Conservation (phyloP, 1,140 invertebrate genomes). For the Lasioglossum albipes region DNA sequence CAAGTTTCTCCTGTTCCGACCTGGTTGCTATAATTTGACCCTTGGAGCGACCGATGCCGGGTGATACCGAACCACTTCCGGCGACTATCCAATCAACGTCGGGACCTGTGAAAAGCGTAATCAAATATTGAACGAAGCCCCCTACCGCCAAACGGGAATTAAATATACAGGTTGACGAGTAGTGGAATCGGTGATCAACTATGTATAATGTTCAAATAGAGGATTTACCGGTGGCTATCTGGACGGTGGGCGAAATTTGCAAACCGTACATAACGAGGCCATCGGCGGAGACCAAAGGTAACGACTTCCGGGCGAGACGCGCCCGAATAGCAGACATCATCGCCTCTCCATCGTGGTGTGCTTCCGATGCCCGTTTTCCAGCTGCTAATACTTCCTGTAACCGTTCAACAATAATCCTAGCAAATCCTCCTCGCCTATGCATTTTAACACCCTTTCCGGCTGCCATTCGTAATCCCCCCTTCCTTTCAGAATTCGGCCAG, state of each 20-base stretch:
- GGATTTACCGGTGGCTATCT: slow-evolving; percentile 66
- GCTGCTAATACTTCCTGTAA: slow-evolving; percentile 77
- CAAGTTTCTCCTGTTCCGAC: slow-evolving; percentile 57
- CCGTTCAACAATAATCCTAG: neutral
- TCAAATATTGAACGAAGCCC: neutral
- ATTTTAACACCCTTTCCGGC: too few species aligned
- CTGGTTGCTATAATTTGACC: slow-evolving; percentile 69
- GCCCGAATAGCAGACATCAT: slow-evolving; percentile 80
- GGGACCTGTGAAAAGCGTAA: slow-evolving; percentile 74
- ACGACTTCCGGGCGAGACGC: slow-evolving; percentile 83
- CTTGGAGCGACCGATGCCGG: slow-evolving; percentile 76
- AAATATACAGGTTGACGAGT: too few species aligned
- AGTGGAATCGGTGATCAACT: neutral
- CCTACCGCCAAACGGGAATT: neutral
- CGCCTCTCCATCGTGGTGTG: slow-evolving; percentile 74
- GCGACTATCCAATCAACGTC: slow-evolving; percentile 87
- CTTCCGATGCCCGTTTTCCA: slow-evolving; percentile 76
- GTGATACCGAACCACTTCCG: slow-evolving; percentile 82
- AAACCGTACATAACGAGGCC: slow-evolving; percentile 86
- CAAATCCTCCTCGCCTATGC: neutral
- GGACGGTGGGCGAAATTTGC: slow-evolving; percentile 77
- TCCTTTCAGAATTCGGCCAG: too few species aligned
- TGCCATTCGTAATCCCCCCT: too few species aligned
- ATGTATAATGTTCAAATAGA: neutral
- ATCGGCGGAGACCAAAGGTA: slow-evolving; percentile 84